A percentile compares a stretch with the other conserved stretches of the same genome.
phyloP scores from a whole-genome alignment of 2,797 vertebrate species.

The Siniperca undulata region DNA sequence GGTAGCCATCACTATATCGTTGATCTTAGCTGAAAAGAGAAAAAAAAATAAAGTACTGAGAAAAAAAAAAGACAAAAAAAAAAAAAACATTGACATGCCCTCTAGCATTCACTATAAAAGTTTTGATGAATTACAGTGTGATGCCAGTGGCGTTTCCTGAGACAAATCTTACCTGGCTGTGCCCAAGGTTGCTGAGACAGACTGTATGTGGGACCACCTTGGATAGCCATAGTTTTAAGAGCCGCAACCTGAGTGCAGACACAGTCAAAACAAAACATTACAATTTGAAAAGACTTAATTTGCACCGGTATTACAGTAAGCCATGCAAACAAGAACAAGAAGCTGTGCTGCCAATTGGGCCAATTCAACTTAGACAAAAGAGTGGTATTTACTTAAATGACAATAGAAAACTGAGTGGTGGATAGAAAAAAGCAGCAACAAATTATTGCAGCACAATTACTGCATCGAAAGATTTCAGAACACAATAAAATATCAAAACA shows the following conservation, averaged over 20 bases:
- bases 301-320: constrained; percentile 7
- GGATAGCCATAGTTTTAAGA: constrained; percentile 93
- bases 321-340: constrained; percentile 19
- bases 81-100: constrained; percentile 64
- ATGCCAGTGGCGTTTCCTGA: constrained; percentile 55
- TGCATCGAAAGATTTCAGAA: constrained; percentile 15
- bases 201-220: constrained; percentile 95
- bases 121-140: constrained; percentile 71
- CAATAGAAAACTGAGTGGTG: constrained; percentile 5
- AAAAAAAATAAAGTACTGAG: constrained; percentile 30
- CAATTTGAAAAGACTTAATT: constrained; percentile 26
- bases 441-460: constrained; percentile 20
- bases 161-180: constrained; percentile 90
- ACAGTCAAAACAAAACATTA: constrained; percentile 36
- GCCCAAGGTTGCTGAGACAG: constrained; percentile 97
- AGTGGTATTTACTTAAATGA: constrained; percentile 2
- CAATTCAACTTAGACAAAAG: constrained; percentile 30
- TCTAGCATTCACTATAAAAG: constrained; percentile 56
- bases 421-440: neutral
- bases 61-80: constrained; percentile 15
- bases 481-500: constrained; percentile 24
- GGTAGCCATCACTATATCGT: constrained; percentile 92
- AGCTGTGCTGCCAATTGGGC: constrained; percentile 4
- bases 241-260: constrained; percentile 88
- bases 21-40: constrained; percentile 92